These are phyloP conservation scores for Monopis laevigella DNA, from an alignment of 2,888 invertebrate species.

Conservation along the genomic window DNA sequence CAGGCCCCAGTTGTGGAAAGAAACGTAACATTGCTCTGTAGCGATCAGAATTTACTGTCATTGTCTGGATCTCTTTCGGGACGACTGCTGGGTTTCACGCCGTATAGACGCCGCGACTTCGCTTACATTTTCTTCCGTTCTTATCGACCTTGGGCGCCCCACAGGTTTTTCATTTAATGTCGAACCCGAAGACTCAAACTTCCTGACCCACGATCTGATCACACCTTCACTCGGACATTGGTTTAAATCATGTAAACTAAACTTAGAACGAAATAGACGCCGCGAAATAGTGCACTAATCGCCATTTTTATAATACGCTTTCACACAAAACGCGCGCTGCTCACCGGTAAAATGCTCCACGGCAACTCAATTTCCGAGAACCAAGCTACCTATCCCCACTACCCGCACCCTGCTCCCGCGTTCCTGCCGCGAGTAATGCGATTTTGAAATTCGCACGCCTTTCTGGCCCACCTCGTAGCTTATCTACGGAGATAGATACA, in stretches of 20 bases:
- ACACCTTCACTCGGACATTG: conserved; percentile 14
- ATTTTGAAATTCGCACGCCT: conserved; percentile 3
- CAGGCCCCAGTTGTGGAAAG: conserved; percentile 18
- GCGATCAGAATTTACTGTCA: conserved; percentile 21
- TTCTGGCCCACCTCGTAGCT: conserved; percentile 3
- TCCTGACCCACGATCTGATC: conserved; percentile 14
- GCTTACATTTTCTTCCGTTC: conserved; percentile 15
- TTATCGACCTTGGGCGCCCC: conserved; percentile 13
- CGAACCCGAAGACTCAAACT: conserved; percentile 15
- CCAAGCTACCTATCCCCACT: too few species aligned
- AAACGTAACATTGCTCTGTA: conserved; percentile 21
- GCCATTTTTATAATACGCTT: too few species aligned
- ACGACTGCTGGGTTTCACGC: conserved; percentile 20
- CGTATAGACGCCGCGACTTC: conserved; percentile 18
- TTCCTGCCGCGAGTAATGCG: conserved; percentile 4
- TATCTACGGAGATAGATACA: too few species aligned
- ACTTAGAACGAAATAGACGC: conserved; percentile 14
- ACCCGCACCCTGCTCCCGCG: conserved; percentile 3
- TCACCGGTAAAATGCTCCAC: too few species aligned
- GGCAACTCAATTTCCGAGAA: too few species aligned
- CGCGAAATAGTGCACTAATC: conserved; percentile 17
- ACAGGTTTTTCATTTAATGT: conserved; percentile 19
- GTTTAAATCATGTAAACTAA: conserved; percentile 10
- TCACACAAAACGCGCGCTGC: too few species aligned
- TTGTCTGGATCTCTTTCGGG: conserved; percentile 19